These are phyloP conservation scores for Homarus americanus DNA, from an alignment of 1,140 invertebrate species.

Conservation along the genomic window DNA sequence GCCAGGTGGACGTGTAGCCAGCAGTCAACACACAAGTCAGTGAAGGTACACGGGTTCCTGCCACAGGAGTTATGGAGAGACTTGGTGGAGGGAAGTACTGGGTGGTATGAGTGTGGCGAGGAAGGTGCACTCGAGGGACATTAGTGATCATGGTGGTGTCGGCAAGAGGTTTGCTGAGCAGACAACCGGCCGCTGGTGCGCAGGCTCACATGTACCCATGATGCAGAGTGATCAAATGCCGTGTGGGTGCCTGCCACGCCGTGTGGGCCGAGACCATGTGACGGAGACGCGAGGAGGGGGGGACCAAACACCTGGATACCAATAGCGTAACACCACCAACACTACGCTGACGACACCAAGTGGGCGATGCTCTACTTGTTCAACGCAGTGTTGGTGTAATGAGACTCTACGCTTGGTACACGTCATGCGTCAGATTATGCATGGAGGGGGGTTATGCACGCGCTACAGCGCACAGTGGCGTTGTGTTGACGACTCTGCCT, in stretches of 20 bases:
- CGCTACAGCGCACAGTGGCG: neutral
- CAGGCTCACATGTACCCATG: neutral
- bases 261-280: no score
- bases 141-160: neutral
- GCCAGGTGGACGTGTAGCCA: no score
- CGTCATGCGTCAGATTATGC: neutral
- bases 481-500: neutral
- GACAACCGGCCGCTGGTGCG: constrained; percentile 33
- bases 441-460: neutral
- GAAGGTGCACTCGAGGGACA: neutral
- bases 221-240: neutral
- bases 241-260: no score
- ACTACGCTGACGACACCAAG: no score
- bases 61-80: neutral
- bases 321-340: no score
- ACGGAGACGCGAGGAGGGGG: no score
- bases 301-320: no score
- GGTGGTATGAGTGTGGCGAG: neutral
- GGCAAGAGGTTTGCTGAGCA: constrained; percentile 48
- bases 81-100: neutral
- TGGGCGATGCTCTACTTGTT: no score
- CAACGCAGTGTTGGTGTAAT: no score
- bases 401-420: no score
- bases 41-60: neutral
- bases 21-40: no score